These are phyloP conservation scores for Mylabris phalerata DNA, from an alignment of 1,140 invertebrate genomes.

Conservation along the genomic window DNA sequence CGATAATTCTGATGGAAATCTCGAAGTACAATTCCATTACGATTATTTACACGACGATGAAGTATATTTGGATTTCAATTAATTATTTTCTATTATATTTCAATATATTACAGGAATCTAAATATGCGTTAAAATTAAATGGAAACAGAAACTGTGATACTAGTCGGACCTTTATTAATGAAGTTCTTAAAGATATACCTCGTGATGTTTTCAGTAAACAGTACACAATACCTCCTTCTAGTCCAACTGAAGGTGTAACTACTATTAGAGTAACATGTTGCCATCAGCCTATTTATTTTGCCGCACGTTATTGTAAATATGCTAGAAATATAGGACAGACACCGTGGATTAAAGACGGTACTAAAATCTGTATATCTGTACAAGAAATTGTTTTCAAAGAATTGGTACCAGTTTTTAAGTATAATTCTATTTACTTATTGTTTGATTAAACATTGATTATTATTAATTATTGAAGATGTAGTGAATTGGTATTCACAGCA, in stretches of 20 bases:
- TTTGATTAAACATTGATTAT: too few relatives aligned
- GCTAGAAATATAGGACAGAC: conserved; percentile 84
- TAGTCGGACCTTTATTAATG: conserved; percentile 37
- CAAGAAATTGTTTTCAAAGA: conserved; percentile 78
- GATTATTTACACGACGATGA: conserved; percentile 30
- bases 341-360: conserved; percentile 85
- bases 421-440: conserved; percentile 9
- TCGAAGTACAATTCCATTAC: conserved; percentile 31
- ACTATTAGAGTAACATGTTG: conserved; percentile 45
- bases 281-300: conserved; percentile 53
- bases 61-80: conserved; percentile 4
- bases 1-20: conserved; percentile 25
- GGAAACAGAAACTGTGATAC: conserved; percentile 25
- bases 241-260: conserved; percentile 36
- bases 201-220: conserved; percentile 45
- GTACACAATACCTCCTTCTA: conserved; percentile 43
- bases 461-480: conserved; percentile 18
- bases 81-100: too few relatives aligned
- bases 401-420: conserved; percentile 50
- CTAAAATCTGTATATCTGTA: conserved; percentile 77
- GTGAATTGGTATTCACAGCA: conserved; percentile 58
- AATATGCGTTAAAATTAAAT: conserved; percentile 35
- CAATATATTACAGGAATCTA: background rate
- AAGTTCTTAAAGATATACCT: conserved; percentile 44
- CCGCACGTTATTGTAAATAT: conserved; percentile 80